Percentiles rank a stretch among this genome's conserved stretches.
Evolutionary conservation across 2,888 invertebrate species (phyloP).

Genomic region (Monochamus alternatus): DNA sequence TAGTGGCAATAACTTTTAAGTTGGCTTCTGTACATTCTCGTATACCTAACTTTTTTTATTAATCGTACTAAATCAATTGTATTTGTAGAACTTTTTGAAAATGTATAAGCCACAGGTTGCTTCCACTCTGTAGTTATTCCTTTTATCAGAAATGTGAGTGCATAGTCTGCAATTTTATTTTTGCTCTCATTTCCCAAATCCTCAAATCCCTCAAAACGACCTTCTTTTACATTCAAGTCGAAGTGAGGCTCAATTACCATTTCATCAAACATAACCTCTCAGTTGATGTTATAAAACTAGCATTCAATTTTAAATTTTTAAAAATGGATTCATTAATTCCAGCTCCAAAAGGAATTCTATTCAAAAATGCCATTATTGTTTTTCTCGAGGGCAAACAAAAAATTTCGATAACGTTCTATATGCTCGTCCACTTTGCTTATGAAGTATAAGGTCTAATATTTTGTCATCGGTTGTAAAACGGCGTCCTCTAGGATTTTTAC

Average conservation of each 20-base stretch:
- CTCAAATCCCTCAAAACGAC: neutral
- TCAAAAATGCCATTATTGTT: neutral
- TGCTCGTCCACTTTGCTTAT: constrained; percentile 9
- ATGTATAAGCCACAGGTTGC: neutral
- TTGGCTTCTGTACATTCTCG: too few species aligned
- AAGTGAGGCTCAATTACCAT: neutral
- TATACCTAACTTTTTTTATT: neutral
- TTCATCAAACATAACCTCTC: constrained; percentile 1
- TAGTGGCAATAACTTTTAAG: too few species aligned
- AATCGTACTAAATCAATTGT: neutral
- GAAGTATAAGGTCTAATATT: neutral
- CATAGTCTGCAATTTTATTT: neutral
- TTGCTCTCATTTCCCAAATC: neutral
- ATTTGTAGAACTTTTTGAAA: neutral
- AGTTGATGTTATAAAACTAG: neutral
- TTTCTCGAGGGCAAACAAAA: neutral
- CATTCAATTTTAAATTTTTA: neutral
- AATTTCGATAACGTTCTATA: constrained; percentile 6
- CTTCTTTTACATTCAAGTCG: neutral
- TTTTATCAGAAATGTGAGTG: neutral
- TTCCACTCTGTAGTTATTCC: too few species aligned
- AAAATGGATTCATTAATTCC: neutral
- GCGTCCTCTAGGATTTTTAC: neutral
- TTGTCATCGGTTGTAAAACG: neutral
- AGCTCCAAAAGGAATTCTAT: constrained; percentile 2